These are phyloP conservation scores for Phrynocephalus versicolor DNA, from an alignment of 2,113 vertebrate species.

Conservation along the genomic window DNA sequence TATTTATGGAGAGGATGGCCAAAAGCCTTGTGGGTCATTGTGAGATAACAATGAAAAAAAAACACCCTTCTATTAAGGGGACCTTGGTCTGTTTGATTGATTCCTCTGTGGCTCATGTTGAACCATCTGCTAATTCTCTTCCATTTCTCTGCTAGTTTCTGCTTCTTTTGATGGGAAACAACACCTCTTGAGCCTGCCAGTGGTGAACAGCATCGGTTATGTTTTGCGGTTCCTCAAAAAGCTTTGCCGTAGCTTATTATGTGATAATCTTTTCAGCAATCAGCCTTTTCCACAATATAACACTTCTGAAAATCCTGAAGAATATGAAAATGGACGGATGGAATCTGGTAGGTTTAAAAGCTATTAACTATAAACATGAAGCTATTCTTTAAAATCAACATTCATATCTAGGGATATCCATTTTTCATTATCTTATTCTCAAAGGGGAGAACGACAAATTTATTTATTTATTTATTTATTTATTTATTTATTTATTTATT, in stretches of 20 bases:
- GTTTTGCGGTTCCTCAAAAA: slow-evolving; percentile 95
- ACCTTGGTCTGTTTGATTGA: not conserved
- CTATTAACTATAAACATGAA: not conserved
- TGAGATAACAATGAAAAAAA: not conserved
- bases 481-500: too few species aligned
- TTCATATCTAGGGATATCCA: not conserved
- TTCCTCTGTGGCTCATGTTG: not conserved
- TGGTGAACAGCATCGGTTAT: slow-evolving; percentile 93
- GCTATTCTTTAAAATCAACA: not conserved
- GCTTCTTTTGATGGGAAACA: slow-evolving; percentile 96
- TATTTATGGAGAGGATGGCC: slow-evolving; percentile 1
- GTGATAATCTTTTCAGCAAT: slow-evolving; percentile 95
- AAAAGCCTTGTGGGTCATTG: not conserved
- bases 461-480: too few species aligned
- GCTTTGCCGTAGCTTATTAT: slow-evolving; percentile 91
- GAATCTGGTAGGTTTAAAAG: slow-evolving; percentile 71
- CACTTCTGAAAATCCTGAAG: slow-evolving; percentile 61
- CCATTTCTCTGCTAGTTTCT: slow-evolving; percentile 71
- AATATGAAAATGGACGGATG: slow-evolving; percentile 53
- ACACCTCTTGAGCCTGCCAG: slow-evolving; percentile 89
- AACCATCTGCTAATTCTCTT: slow-evolving; percentile 19
- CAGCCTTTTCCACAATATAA: slow-evolving; percentile 85
- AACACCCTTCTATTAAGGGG: not conserved
- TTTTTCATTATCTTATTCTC: too few species aligned
- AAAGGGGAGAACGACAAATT: too few species aligned